These are phyloP conservation scores for Oreohelix idahoensis DNA, from an alignment of 1,140 invertebrate species.

Conservation along the genomic window DNA sequence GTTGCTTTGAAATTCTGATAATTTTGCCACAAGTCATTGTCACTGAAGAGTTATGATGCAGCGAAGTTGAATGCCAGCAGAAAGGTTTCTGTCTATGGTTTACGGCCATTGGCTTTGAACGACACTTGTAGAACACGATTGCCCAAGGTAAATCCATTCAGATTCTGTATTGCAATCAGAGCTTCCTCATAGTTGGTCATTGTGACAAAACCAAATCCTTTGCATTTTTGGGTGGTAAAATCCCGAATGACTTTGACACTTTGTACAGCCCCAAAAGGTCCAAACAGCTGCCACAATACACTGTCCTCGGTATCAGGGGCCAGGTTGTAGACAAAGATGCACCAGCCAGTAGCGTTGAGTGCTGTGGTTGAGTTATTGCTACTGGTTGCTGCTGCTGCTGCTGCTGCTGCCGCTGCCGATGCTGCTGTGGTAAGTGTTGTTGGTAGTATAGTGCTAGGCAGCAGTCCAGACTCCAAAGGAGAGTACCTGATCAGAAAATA, in stretches of 20 bases:
- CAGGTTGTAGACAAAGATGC: constrained; percentile 99
- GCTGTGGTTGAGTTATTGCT: constrained; percentile 57
- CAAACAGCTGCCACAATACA: constrained; percentile 98
- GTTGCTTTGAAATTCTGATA: background rate
- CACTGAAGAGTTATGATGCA: background rate
- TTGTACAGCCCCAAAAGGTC: constrained; percentile 98
- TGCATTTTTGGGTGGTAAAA: constrained; percentile 98
- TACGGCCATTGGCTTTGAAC: constrained; percentile 80
- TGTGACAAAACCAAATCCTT: constrained; percentile 99
- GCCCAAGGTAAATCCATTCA: constrained; percentile 97
- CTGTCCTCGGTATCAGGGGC: constrained; percentile 99
- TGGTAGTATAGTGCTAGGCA: constrained; percentile 57
- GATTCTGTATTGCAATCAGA: constrained; percentile 94
- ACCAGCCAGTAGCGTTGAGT: constrained; percentile 80
- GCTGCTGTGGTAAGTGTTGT: constrained; percentile 59
- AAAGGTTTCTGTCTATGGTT: constrained; percentile 56
- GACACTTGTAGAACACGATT: constrained; percentile 98
- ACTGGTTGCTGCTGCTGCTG: constrained; percentile 54
- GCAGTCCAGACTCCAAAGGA: constrained; percentile 61
- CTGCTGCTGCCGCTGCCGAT: constrained; percentile 57
- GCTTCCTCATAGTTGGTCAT: constrained; percentile 99
- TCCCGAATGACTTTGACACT: constrained; percentile 96
- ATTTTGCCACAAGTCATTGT: background rate
- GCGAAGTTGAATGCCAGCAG: background rate
- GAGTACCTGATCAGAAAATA: constrained; percentile 63